Percentiles rank a stretch among this genome's conserved stretches.
These are phyloP conservation scores for Drosophila borealis DNA, from an alignment of 2,888 invertebrate species.

Conservation along the genomic window DNA sequence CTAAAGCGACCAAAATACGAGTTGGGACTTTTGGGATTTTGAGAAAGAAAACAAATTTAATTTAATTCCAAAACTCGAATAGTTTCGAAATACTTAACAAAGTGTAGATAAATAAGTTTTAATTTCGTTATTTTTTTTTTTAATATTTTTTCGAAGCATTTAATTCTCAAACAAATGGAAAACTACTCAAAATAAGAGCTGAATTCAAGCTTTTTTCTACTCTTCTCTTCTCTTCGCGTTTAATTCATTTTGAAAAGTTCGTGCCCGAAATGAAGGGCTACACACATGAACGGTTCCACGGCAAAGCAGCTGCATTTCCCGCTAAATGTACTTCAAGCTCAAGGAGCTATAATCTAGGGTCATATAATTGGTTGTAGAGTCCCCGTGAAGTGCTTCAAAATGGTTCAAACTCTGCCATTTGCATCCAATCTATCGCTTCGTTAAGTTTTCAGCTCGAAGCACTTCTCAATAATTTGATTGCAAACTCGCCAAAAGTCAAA, in stretches of 20 bases:
- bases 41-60: not conserved
- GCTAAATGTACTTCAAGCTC: not conserved
- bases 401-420: not conserved
- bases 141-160: no score
- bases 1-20: not conserved
- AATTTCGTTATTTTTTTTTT: no score
- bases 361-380: conserved; percentile 10
- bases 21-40: not conserved
- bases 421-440: conserved; percentile 21
- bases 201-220: no score
- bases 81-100: no score
- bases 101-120: no score
- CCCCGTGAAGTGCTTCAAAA: not conserved
- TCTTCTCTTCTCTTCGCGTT: no score
- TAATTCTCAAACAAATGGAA: no score
- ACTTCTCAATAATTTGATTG: conserved; percentile 19
- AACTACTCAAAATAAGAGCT: no score
- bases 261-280: no score
- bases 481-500: conserved; percentile 1
- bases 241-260: no score
- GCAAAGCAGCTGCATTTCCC: no score
- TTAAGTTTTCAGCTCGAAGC: conserved; percentile 6
- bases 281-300: no score
- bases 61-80: not conserved
- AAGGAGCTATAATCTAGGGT: conserved; percentile 7